Conservation (phyloP, 2,888 invertebrate species). For the Erpobdella octoculata region DNA sequence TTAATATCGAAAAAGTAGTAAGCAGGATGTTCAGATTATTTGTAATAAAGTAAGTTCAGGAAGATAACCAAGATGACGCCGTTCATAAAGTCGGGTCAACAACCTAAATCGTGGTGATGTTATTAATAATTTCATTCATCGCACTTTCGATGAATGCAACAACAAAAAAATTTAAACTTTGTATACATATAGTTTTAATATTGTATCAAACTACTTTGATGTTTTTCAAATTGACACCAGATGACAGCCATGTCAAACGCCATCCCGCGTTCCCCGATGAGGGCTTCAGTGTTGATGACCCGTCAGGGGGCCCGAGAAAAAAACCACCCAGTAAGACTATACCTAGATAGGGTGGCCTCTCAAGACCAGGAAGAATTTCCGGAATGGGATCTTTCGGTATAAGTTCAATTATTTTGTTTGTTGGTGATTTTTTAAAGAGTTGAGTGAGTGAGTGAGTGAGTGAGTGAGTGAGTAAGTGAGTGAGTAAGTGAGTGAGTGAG, state of each 20-base stretch:
- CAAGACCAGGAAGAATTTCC: slow-evolving; percentile 44
- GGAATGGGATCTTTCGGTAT: slow-evolving; percentile 43
- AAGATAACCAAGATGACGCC: no score
- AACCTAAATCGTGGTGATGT: no score
- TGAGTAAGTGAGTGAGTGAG: background rate
- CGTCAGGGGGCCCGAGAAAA: slow-evolving; percentile 25
- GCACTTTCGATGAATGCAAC: no score
- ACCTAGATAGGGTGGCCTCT: slow-evolving; percentile 47
- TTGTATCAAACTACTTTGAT: no score
- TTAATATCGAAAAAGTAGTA: no score
- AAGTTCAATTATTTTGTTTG: slow-evolving; percentile 23
- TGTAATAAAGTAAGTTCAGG: no score
- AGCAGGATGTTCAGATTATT: no score
- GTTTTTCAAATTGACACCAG: background rate
- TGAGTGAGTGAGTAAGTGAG: background rate
- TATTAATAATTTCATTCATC: no score
- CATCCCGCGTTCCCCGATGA: background rate
- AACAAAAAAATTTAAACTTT: no score
- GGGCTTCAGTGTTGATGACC: slow-evolving; percentile 12
- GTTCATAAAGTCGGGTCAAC: no score
- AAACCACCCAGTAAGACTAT: slow-evolving; percentile 41
- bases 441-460: no score
- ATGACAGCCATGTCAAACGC: background rate
- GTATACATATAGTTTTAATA: no score
- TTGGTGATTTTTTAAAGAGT: background rate